Base-by-base conservation (phyloP, 2,113 vertebrate species). In the Arvicanthis niloticus region DNA sequence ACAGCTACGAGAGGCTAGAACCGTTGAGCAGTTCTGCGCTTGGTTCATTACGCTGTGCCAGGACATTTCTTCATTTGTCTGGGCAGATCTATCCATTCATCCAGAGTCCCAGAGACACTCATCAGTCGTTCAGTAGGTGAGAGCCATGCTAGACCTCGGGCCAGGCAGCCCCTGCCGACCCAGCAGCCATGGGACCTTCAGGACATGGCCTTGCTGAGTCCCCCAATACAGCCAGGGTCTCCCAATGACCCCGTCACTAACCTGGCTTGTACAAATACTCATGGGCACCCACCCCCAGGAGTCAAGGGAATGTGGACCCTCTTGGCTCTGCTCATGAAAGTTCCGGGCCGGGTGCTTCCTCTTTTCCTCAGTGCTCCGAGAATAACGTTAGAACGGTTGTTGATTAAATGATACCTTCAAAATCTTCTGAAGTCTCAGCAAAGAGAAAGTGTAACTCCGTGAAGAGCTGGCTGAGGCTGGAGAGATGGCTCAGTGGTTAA, bases 341-440 rank as follows among this genome's bases (percentile, higher is more conserved):
- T 60, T 91, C 22, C 26, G 84, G 75, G 19, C 22, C 26, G 84
- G 75, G 19, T 29, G 5, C 48, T 1, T 11, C 0, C 0, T 62
- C 22, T 56, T 19, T 31, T 89, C 19, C 40, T 16, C 8, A 26
- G 60, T 19, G 21, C 67, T 34, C 7, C 48, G 5, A 16, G 73
- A 78, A 67, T 92, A 94, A 94, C 16, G 60, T 51, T 82, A 73
- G 17, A 40, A 11, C 67, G 22, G 67, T 51, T 16, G 62, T 56
- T 53, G 26, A 34, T 42, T 86, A 53, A 42, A 42, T 15, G 45
- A 40, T 76, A 58, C 37, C 26, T 72, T 67, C n/a, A 29, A 58
- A 53, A 90, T 89, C 76, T 96, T 94, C 37, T 48, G 40, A 81
- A 90, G 40, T 84, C 48, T 72, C 11, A 93, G 48, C 45, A 53